Evolutionary conservation across 2,888 invertebrate genomes (phyloP), one percentile per base, ranked within the genome.

Genomic region (Saturnia pavonia): DNA sequence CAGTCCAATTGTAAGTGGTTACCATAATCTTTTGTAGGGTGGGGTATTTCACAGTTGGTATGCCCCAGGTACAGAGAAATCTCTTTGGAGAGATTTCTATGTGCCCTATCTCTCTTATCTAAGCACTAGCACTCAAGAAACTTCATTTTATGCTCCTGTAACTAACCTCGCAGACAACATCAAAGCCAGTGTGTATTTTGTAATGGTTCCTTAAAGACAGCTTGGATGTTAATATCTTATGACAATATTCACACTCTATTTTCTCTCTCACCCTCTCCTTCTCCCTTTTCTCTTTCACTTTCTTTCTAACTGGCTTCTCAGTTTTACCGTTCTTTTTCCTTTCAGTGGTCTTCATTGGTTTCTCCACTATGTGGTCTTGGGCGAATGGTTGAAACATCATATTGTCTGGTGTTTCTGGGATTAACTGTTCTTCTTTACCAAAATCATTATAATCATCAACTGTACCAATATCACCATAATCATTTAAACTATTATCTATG

Each of bases 161-260:
- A 43, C 78, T 74, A 69, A 85, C 85, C 78, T 85, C 85, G 69
- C 84, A 85, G 11, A 84, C 80, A 14, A 92, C 87, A 80, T 92
- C 91, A 75, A 92, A 92, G 0, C 92, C 92, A 0, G 91, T 91
- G 71, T 93, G 92, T 71, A 92, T 93, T 71, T 93, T 93, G 69
- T 91, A 88, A 86, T 93, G 93, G 73, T 92, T 92, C 9, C 91
- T 75, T 63, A 92, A 73, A 0, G 92, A 92, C 66, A 91, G 72
- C 71, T 88, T 91, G 0, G 92, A 92, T 0, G 91, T 90, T 48
- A 92, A 76, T 45, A 91, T 83, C 70, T 93, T 93, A 74, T 92
- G 89, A 69, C 92, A 93, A 72, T 88, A 85, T 79, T 92, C 91
- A 79, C 92, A 93, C 72, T 92, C 87, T 16, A 92, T 87, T 74